These are phyloP conservation scores for Odontophorus gujanensis DNA, from an alignment of 2,113 vertebrate species.

Conservation along the genomic window DNA sequence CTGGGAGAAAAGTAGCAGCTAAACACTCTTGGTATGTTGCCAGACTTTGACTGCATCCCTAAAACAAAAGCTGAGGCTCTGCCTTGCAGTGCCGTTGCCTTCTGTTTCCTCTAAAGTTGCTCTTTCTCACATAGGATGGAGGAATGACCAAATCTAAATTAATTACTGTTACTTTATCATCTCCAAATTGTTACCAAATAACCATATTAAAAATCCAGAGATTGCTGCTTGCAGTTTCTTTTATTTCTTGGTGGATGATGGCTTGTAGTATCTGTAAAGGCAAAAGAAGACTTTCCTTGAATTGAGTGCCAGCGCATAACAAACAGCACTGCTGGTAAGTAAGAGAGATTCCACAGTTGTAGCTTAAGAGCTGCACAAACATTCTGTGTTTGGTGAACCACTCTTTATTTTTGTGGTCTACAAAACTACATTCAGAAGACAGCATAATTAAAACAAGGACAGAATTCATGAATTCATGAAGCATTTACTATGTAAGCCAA, in stretches of 20 bases:
- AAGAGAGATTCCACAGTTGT: constrained; percentile 66
- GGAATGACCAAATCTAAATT: constrained; percentile 44
- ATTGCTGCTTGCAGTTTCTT: not conserved
- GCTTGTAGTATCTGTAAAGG: constrained; percentile 33
- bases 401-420: constrained; percentile 81
- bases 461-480: constrained; percentile 82
- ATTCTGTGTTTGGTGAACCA: constrained; percentile 81
- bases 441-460: constrained; percentile 83
- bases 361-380: constrained; percentile 76
- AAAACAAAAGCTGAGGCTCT: constrained; percentile 20
- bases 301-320: constrained; percentile 69
- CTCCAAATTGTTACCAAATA: constrained; percentile 36
- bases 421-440: constrained; percentile 84
- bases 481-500: constrained; percentile 79
- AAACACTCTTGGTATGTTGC: not conserved
- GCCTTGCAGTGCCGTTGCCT: constrained; percentile 27
- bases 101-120: constrained; percentile 18
- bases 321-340: constrained; percentile 62
- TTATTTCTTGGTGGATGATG: constrained; percentile 17
- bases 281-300: constrained; percentile 43
- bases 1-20: not conserved
- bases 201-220: not conserved
- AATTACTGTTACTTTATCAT: constrained; percentile 46
- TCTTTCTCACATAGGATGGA: not conserved
- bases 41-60: not conserved